Conservation (phyloP, 2,113 vertebrate species). For the Hemicordylus capensis region DNA sequence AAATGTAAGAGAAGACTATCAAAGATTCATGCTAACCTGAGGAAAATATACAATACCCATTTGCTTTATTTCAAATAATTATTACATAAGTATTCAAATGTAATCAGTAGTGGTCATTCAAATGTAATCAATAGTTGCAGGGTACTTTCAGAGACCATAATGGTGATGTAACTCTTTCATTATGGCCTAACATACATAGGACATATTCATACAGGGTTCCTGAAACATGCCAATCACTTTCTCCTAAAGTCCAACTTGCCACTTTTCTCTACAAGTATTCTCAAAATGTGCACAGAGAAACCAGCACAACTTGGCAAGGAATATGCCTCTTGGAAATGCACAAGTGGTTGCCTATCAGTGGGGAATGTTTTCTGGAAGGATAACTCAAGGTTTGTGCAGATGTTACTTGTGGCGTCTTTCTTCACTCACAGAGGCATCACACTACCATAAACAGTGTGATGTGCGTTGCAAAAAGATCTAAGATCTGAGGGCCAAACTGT, state of each 20-base stretch:
- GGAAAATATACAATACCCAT: neutral
- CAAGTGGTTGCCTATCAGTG: neutral
- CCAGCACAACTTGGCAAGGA: neutral
- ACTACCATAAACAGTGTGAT: neutral
- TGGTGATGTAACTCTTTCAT: neutral
- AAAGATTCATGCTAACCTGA: neutral
- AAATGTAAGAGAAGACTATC: neutral
- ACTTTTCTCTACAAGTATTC: neutral
- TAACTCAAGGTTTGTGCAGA: neutral
- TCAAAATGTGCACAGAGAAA: neutral
- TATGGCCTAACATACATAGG: neutral
- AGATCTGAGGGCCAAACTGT: neutral
- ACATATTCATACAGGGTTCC: neutral
- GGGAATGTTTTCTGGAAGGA: neutral
- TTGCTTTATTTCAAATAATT: neutral
- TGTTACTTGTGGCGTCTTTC: neutral
- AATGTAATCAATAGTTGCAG: neutral
- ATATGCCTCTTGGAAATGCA: neutral
- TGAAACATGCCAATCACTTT: neutral
- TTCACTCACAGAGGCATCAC: neutral
- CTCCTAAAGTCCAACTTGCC: neutral
- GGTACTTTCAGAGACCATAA: neutral
- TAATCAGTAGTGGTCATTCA: neutral
- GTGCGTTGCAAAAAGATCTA: neutral
- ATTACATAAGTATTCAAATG: neutral